These are phyloP conservation scores for Sarcophaga peregrina DNA, from an alignment of 1,140 invertebrate species.

Conservation along the genomic window DNA sequence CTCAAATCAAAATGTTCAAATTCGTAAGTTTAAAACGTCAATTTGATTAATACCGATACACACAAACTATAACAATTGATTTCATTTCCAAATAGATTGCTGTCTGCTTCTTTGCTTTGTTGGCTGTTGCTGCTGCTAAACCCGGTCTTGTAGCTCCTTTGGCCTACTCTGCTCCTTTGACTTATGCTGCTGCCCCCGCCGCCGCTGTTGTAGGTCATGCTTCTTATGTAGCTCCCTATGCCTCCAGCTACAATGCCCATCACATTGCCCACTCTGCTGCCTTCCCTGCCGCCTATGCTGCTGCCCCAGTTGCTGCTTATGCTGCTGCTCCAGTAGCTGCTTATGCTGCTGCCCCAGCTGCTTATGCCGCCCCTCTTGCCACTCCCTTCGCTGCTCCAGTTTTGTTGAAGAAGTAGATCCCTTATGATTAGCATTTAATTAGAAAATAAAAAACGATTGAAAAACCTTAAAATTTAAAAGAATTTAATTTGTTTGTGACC, in stretches of 20 bases:
- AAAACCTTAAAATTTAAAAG: background rate
- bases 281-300: constrained; percentile 50
- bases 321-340: constrained; percentile 42
- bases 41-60: background rate
- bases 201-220: constrained; percentile 56
- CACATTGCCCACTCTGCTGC: constrained; percentile 54
- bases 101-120: constrained; percentile 60
- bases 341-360: constrained; percentile 58
- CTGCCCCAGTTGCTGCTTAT: constrained; percentile 47
- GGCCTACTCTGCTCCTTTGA: constrained; percentile 49
- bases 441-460: background rate
- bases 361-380: constrained; percentile 66
- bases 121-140: constrained; percentile 58
- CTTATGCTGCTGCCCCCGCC: constrained; percentile 45
- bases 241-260: constrained; percentile 55
- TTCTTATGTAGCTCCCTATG: constrained; percentile 68
- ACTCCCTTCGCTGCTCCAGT: constrained; percentile 51
- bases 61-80: background rate
- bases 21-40: constrained; percentile 55
- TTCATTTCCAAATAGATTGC: constrained; percentile 50
- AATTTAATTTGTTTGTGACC: too few relatives aligned
- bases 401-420: constrained; percentile 42
- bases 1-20: constrained; percentile 54
- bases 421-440: background rate
- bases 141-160: constrained; percentile 51